These are phyloP conservation scores for Tetramorium simillimum DNA, from an alignment of 1,140 invertebrate genomes.

Conservation along the genomic window DNA sequence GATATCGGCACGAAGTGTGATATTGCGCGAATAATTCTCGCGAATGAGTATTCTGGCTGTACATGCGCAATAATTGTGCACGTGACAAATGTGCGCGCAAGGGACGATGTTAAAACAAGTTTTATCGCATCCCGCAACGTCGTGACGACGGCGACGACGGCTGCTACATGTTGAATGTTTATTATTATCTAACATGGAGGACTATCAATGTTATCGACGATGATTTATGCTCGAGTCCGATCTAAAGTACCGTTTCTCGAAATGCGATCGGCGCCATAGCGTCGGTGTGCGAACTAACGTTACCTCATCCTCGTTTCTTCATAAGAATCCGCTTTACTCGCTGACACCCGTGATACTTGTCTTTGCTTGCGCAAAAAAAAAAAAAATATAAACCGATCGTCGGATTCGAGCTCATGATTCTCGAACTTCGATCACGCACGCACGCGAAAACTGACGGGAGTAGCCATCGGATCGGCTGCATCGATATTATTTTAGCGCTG, in stretches of 20 bases:
- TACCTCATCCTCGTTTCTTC: constrained; percentile 29
- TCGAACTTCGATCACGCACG: not conserved
- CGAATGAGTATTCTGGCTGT: not conserved
- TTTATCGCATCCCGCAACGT: not conserved
- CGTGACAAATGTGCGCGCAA: not conserved
- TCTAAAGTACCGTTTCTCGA: constrained; percentile 4
- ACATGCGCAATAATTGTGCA: not conserved
- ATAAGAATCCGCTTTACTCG: constrained; percentile 22
- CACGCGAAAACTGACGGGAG: constrained; percentile 19
- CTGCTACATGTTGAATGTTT: constrained; percentile 38
- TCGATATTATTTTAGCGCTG: not conserved
- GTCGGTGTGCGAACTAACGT: constrained; percentile 6
- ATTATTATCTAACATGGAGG: constrained; percentile 45
- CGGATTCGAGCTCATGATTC: constrained; percentile 8
- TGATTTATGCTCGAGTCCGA: constrained; percentile 34
- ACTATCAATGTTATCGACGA: constrained; percentile 40
- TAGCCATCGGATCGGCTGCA: constrained; percentile 10
- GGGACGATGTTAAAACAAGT: not conserved
- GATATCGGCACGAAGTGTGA: not conserved
- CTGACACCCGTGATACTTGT: constrained; percentile 27
- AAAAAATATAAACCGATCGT: not conserved
- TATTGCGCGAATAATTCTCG: constrained; percentile 11
- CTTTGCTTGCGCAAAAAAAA: constrained; percentile 40
- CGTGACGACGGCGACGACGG: not conserved
- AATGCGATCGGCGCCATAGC: not conserved